Percentiles rank a stretch among this genome's conserved stretches.
phyloP scores from a whole-genome alignment of 2,113 vertebrate genomes.

The Microcebus jonahi region DNA sequence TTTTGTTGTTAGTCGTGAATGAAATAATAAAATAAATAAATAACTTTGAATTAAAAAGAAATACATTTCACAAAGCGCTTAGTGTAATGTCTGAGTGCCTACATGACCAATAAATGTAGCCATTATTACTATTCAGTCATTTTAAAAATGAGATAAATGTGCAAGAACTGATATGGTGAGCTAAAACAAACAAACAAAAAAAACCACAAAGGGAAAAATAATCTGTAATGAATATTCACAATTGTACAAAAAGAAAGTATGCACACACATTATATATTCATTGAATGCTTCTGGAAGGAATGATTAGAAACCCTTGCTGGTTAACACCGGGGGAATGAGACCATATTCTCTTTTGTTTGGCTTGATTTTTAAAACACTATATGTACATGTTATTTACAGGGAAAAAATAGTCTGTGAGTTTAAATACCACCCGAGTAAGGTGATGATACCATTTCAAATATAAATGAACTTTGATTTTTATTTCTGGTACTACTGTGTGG shows the following conservation, averaged over 20 bases:
- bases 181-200: not conserved
- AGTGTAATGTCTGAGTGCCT: not conserved
- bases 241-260: not conserved
- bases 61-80: not conserved
- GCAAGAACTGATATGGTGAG: not conserved
- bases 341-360: constrained; percentile 2
- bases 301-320: not conserved
- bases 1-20: not conserved
- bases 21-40: not conserved
- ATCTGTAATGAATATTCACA: not conserved
- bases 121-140: not conserved
- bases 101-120: not conserved
- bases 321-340: not conserved
- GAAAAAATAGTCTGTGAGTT: not conserved
- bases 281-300: not conserved
- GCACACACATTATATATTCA: not conserved
- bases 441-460: constrained; percentile 43
- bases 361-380: not conserved
- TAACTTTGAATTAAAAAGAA: constrained; percentile 2
- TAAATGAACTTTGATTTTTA: constrained; percentile 51
- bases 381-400: constrained; percentile 4
- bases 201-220: not conserved
- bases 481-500: constrained; percentile 23
- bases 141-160: not conserved
- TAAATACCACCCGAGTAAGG: not conserved